Percentiles rank a stretch among this genome's conserved stretches.
Evolutionary conservation across 2,113 vertebrate genomes (phyloP).

Genomic region (Lepidothrix coronata): DNA sequence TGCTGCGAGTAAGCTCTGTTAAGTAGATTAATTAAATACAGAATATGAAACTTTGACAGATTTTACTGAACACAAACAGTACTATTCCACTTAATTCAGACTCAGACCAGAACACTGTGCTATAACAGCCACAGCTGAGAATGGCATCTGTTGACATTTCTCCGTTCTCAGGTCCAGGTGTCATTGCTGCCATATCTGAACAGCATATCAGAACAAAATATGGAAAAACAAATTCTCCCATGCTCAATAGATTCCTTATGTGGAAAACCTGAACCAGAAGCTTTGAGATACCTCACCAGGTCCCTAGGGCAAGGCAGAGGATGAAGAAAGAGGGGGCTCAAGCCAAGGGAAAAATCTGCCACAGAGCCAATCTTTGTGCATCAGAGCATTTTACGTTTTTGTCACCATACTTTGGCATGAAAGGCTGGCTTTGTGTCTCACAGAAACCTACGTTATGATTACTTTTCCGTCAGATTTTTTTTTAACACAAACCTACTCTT

Average conservation of each 20-base stretch:
- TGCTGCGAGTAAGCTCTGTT: neutral
- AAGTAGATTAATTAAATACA: neutral
- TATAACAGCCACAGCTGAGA: neutral
- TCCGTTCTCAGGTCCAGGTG: neutral
- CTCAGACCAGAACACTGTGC: neutral
- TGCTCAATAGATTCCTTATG: fast-evolving
- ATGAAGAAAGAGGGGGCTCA: neutral
- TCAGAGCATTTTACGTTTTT: neutral
- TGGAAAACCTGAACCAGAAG: neutral
- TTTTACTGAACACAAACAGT: neutral
- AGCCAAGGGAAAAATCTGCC: neutral
- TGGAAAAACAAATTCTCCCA: neutral
- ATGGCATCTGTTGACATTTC: neutral
- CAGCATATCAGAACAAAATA: fast-evolving
- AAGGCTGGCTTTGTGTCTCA: neutral
- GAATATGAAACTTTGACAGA: neutral
- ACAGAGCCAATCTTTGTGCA: neutral
- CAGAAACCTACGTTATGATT: neutral
- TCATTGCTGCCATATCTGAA: neutral
- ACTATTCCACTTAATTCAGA: neutral
- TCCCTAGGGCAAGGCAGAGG: neutral
- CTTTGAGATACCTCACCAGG: neutral
- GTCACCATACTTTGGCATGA: neutral
- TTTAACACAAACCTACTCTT: neutral
- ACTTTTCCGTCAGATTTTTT: neutral